Conservation (phyloP, 2,113 vertebrate species). For the Oreochromis tanganicae region DNA sequence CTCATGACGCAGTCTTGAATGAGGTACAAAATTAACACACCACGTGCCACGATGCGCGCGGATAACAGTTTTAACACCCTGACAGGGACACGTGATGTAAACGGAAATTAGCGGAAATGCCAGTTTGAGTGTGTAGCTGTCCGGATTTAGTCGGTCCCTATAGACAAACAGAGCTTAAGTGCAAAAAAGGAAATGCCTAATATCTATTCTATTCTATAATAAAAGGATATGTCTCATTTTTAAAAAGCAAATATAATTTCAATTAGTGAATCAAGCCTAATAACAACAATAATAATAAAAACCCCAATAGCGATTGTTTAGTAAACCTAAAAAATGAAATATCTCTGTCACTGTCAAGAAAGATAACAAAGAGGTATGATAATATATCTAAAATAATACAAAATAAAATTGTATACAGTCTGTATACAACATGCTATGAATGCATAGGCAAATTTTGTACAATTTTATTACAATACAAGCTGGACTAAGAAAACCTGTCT, state of each 20-base stretch:
- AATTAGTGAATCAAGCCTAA: neutral
- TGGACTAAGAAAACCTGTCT: neutral
- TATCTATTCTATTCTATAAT: neutral
- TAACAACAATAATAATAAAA: neutral
- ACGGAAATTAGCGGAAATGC: conserved; percentile 9
- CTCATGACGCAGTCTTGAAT: neutral
- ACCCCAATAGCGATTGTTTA: neutral
- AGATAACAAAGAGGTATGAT: neutral
- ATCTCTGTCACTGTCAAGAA: neutral
- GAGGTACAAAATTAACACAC: neutral
- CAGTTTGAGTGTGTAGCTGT: neutral
- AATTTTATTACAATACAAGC: neutral
- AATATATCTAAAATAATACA: neutral
- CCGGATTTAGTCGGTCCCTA: neutral
- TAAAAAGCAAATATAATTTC: neutral
- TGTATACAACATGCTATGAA: neutral
- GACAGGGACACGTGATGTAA: neutral
- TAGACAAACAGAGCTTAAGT: neutral
- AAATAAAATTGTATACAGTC: neutral
- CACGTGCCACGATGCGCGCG: neutral
- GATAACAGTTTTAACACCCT: neutral
- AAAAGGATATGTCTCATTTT: neutral
- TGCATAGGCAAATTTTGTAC: neutral
- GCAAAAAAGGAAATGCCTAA: neutral
- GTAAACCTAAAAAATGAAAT: neutral